Percentiles rank a stretch among this genome's conserved stretches.
Conservation (phyloP, 2,797 vertebrate species). For the Propithecus deckenii region DNA sequence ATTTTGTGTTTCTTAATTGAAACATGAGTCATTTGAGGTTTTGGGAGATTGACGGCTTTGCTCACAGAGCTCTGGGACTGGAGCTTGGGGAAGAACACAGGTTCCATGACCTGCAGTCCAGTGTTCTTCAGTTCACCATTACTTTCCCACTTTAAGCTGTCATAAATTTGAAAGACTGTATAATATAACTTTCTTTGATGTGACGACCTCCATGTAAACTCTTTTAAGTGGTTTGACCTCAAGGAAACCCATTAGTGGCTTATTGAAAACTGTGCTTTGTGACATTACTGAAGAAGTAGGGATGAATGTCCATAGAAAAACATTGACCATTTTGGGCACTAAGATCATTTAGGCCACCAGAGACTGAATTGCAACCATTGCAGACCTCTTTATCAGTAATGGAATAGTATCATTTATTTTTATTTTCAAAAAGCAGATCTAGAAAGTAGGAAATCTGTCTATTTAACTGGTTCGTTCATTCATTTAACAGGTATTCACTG, state of each 20-base stretch:
- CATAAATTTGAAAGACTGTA: background rate
- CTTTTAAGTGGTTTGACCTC: background rate
- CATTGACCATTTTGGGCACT: background rate
- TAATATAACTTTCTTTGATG: background rate
- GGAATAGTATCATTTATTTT: slow-evolving; percentile 21
- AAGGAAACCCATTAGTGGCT: background rate
- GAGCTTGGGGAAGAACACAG: background rate
- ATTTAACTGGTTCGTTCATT: background rate
- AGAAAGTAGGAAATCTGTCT: background rate
- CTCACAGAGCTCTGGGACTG: background rate
- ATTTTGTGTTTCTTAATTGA: slow-evolving; percentile 22
- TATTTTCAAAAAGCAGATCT: slow-evolving; percentile 1
- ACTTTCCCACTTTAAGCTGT: background rate
- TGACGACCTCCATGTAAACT: background rate
- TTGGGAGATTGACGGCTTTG: background rate
- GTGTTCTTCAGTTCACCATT: background rate
- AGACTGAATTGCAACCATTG: background rate
- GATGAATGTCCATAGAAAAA: background rate
- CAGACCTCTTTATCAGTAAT: background rate
- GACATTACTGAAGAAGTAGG: background rate
- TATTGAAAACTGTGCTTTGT: background rate
- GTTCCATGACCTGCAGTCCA: background rate
- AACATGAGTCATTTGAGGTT: background rate
- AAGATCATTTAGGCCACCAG: background rate
- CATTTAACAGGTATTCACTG: background rate